A percentile compares a stretch with the other conserved stretches of the same genome.
Evolutionary conservation across 30 jellyfish, hydroid and myxozoan genomes (phyloP).

Genomic region (Cassiopea xamachana): DNA sequence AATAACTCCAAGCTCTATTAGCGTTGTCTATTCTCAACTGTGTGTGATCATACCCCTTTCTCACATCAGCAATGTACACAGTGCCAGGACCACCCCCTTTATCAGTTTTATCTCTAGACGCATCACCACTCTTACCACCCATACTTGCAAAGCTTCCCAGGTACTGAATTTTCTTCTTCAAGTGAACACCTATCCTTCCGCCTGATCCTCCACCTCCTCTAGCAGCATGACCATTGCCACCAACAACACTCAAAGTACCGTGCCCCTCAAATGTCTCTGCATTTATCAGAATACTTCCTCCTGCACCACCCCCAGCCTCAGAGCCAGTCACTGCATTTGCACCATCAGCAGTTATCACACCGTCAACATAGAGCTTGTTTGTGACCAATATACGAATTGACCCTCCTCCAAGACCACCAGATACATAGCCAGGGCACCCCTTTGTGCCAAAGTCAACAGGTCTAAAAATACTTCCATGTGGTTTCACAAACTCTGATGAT

Average conservation of each 20-base stretch:
- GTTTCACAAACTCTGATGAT: conserved; percentile 20
- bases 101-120: conserved; percentile 63
- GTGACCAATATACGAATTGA: conserved; percentile 46
- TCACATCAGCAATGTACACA: conserved; percentile 51
- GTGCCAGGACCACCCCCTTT: conserved; percentile 83
- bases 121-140: conserved; percentile 73
- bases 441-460: conserved; percentile 52
- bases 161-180: conserved; percentile 46
- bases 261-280: conserved; percentile 78
- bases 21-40: conserved; percentile 66
- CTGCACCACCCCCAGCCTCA: conserved; percentile 73
- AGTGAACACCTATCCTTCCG: conserved; percentile 50
- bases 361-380: conserved; percentile 62
- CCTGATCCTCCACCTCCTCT: conserved; percentile 84
- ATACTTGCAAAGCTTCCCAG: conserved; percentile 44
- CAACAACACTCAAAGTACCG: conserved; percentile 55
- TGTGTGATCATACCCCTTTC: conserved; percentile 57
- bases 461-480: conserved; percentile 51
- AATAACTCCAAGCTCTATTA: conserved; percentile 50
- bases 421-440: conserved; percentile 61
- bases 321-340: conserved; percentile 57
- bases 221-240: conserved; percentile 65
- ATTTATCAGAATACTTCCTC: conserved; percentile 66
- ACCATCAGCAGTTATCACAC: conserved; percentile 63
- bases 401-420: conserved; percentile 72